Evolutionary conservation across 1,140 invertebrate species (phyloP), one percentile per base, ranked within the genome.

Genomic region (Cyclargus thomasi): DNA sequence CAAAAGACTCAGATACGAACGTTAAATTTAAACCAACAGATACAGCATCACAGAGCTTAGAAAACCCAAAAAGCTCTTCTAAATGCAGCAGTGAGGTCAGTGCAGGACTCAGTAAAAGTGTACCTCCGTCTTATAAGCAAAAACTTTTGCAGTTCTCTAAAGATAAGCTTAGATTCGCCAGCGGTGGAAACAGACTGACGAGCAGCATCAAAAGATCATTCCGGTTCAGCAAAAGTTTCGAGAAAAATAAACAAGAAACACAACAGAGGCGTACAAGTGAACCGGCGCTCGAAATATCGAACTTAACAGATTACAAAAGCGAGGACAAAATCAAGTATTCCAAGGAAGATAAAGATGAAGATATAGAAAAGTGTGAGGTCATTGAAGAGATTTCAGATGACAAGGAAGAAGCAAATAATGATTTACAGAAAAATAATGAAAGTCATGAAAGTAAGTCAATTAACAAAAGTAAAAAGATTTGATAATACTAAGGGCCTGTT

Each of bases 121-220:
- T 91, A 4, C 90, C 91, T 11, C 90, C 89, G 0, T 91, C 89
- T 6, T 91, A 91, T 64, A 91, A 91, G 69, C 89, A 91, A 71
- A 91, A 91, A 69, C 53, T 91, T 66, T 68, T 91, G 47, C 90
- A 91, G 68, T 91, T 91, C 68, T 91, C 90, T 1, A 84, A 82
- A 70, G 90, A 91, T 63, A 91, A 91, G 78, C 70, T 91, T 35
- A 77, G 88, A 36, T 90, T 91, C 74, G 90, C 83, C 8, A 91
- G 88, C 71, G 86, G 86, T 14, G 85, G 88, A 0, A 91, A 91
- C 67, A 86, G 78, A 73, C 68, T 91, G 59, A 91, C 90, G 0
- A 84, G 88, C 68, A 91, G 90, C 67, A 88, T 91, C 21, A 91
- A 91, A 69, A 82, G 90, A 73, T 91, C 89, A 10, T 89, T 91